phyloP scores from a whole-genome alignment of 2,113 vertebrate species.

The Pyxicephalus adspersus region DNA sequence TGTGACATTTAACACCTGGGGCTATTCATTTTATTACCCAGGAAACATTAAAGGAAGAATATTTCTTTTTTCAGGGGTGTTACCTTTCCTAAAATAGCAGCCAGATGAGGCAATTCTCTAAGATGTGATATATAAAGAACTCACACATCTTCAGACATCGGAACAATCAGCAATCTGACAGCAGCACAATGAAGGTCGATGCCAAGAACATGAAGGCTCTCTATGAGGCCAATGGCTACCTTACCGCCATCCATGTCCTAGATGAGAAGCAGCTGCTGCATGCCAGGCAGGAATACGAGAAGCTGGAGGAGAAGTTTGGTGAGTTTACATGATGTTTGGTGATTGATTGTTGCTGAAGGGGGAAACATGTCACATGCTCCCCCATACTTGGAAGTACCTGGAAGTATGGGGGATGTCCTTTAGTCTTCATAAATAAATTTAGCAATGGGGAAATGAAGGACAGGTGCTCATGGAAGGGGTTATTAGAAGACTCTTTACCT shows the following conservation, averaged over 20 bases:
- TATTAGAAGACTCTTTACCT: no score
- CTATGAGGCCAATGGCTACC: conserved; percentile 62
- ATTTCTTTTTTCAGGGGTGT: no score
- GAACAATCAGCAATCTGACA: no score
- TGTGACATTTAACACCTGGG: neutral
- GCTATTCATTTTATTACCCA: neutral
- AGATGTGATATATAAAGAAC: conserved; percentile 26
- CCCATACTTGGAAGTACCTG: no score
- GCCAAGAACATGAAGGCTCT: neutral
- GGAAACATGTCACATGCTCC: no score
- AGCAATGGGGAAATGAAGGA: no score
- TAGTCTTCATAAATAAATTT: no score
- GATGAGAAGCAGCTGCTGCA: conserved; percentile 66
- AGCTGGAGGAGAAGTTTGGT: conserved; percentile 76
- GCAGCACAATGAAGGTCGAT: neutral
- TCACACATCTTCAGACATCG: no score
- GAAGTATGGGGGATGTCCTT: no score
- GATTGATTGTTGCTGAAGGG: neutral
- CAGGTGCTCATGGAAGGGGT: no score
- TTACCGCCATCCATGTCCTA: conserved; percentile 69
- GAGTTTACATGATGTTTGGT: conserved; percentile 52
- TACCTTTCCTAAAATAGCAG: neutral
- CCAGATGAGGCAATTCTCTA: neutral
- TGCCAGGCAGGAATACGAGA: conserved; percentile 65
- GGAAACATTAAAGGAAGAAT: neutral